Percentiles rank a stretch among this genome's conserved stretches.
These are phyloP conservation scores for Thryonomys swinderianus DNA, from an alignment of 2,113 vertebrate genomes.

Conservation along the genomic window DNA sequence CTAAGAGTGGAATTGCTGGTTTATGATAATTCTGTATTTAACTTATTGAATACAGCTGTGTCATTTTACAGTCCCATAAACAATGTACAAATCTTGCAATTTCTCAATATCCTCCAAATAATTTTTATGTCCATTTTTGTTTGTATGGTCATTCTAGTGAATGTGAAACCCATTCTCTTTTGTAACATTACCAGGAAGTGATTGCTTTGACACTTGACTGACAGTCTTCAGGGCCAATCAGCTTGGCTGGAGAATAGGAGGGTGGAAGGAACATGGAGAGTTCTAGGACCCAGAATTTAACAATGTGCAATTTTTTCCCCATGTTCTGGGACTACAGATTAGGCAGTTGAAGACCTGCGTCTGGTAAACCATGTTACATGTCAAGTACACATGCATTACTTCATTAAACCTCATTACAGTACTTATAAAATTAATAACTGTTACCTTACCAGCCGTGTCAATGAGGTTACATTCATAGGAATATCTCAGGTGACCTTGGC, in stretches of 20 bases:
- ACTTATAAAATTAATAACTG: neutral
- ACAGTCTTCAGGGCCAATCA: neutral
- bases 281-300: neutral
- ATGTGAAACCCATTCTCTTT: neutral
- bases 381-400: neutral
- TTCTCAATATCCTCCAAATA: neutral
- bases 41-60: neutral
- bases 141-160: neutral
- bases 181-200: neutral
- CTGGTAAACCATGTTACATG: neutral
- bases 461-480: neutral
- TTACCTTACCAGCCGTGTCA: neutral
- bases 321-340: neutral
- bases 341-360: neutral
- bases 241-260: neutral
- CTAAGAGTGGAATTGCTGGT: neutral
- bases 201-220: neutral
- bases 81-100: rapidly evolving
- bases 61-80: neutral
- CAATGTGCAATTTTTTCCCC: neutral
- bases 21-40: neutral
- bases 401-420: neutral
- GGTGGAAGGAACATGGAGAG: neutral
- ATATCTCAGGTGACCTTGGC: neutral
- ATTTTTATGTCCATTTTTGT: neutral